Percentiles rank a stretch among this genome's conserved stretches.
Evolutionary conservation across 2,113 vertebrate genomes (phyloP).

Genomic region (Haliaeetus leucogaster): DNA sequence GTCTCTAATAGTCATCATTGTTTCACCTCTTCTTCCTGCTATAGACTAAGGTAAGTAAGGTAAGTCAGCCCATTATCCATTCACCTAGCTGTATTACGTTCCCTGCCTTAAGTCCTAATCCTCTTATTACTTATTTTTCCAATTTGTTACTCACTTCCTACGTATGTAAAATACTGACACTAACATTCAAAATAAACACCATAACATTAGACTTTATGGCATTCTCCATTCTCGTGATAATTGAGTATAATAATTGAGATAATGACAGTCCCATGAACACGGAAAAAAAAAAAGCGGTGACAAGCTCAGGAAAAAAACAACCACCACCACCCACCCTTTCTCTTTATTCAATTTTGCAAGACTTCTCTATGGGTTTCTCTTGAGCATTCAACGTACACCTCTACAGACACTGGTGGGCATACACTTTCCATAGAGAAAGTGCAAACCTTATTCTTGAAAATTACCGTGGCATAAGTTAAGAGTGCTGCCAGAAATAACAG

Average conservation of each 20-base stretch:
- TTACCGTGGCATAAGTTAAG: fast-evolving
- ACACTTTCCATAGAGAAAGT: neutral
- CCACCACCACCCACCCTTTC: neutral
- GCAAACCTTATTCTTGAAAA: neutral
- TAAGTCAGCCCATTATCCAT: neutral
- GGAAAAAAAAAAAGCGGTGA: neutral
- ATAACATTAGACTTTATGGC: neutral
- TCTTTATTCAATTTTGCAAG: neutral
- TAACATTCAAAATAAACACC: neutral
- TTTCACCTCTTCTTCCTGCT: neutral
- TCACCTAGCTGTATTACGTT: neutral
- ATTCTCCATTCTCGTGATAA: neutral
- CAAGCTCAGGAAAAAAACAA: neutral
- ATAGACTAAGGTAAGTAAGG: neutral
- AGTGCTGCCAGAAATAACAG: neutral
- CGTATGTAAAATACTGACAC: neutral
- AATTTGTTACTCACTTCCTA: neutral
- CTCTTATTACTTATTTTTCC: neutral
- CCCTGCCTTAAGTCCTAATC: neutral
- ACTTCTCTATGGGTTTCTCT: neutral
- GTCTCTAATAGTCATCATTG: neutral
- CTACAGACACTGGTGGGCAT: neutral
- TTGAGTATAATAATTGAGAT: neutral
- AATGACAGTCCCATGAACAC: neutral
- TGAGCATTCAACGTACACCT: fast-evolving